Base-by-base conservation (phyloP, 2,113 vertebrate species). In the Trichechus manatus region DNA sequence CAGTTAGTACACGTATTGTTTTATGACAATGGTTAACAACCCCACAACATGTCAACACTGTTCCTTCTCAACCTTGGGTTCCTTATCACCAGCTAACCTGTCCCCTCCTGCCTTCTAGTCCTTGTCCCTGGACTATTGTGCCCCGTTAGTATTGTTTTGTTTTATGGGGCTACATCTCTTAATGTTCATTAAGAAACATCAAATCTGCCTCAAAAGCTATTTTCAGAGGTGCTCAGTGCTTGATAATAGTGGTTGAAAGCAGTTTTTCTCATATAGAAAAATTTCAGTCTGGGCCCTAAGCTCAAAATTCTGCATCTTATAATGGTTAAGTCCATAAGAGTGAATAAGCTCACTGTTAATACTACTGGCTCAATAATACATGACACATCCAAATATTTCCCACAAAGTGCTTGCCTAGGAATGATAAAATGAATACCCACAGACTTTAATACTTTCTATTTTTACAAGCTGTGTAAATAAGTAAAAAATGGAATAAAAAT, bases 381-480 rank as follows among this genome's bases (percentile, higher is more conserved):
- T 25, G 23, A 84, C 2, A 20, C 17, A 63, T 66, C 81, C 1
- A 95, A 74, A 78, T 72, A 10, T n/a, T 92, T 91, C 50, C 23
- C 63, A 50, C 6, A 36, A 42, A 80, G 68, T 77, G 61, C 7
- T 6, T 86, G 13, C 19, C 31, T 59, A 77, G 92, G 3, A 90
- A 72, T 74, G 88, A 70, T 29, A 25, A 8, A 68, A 2, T 39
- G 6, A 87, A 87, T 75, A 77, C 27, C 3, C 27, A 87, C 31
- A 93, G 36, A 15, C 11, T 50, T 89, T 84, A 47, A 64, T 36
- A 79, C 2, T 9, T 87, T 61, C 29, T 2, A 70, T 77, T 50
- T 94, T 85, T 36, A 75, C 25, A 81, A 83, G 15, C 9, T 89
- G 78, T 80, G 22, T 59, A 81, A 94, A 74, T 92, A 61, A 75